phyloP scores from a whole-genome alignment of 2,888 invertebrate genomes.

The Coecobrya sp. region DNA sequence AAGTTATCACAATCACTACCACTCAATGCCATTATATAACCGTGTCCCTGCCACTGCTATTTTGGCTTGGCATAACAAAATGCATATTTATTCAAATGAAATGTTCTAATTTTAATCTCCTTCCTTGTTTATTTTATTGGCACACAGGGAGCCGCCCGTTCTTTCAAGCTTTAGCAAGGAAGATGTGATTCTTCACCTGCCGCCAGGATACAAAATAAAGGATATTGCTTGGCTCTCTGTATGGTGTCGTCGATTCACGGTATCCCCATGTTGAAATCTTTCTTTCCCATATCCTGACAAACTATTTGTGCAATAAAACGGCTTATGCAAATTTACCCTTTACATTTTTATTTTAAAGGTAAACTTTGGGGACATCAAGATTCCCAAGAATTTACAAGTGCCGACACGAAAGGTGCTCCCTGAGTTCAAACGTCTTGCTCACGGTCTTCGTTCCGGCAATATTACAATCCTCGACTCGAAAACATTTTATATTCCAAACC shows the following conservation, averaged over 20 bases:
- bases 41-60: neutral
- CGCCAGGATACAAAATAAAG: slow-evolving; percentile 94
- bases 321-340: slow-evolving; percentile 30
- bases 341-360: slow-evolving; percentile 90
- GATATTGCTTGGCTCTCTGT: slow-evolving; percentile 97
- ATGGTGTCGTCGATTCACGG: slow-evolving; percentile 97
- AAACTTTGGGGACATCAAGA: slow-evolving; percentile 95
- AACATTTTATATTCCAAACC: slow-evolving; percentile 95
- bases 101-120: slow-evolving; percentile 54
- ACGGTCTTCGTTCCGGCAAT: slow-evolving; percentile 96
- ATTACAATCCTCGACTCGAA: slow-evolving; percentile 95
- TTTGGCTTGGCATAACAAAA: slow-evolving; percentile 27
- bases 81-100: slow-evolving; percentile 65
- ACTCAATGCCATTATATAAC: neutral
- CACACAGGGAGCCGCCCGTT: slow-evolving; percentile 92
- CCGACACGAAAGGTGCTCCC: slow-evolving; percentile 94
- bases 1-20: slow-evolving; percentile 24
- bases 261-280: slow-evolving; percentile 88
- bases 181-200: slow-evolving; percentile 94
- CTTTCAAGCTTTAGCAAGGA: slow-evolving; percentile 92
- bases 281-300: neutral
- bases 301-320: slow-evolving; percentile 37
- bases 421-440: slow-evolving; percentile 95
- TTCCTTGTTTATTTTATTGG: slow-evolving; percentile 59
- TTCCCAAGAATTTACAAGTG: slow-evolving; percentile 92